Percentiles rank a stretch among this genome's conserved stretches.
phyloP scores from a whole-genome alignment of 2,113 vertebrate genomes.

The human (Homo sapiens) region DNA sequence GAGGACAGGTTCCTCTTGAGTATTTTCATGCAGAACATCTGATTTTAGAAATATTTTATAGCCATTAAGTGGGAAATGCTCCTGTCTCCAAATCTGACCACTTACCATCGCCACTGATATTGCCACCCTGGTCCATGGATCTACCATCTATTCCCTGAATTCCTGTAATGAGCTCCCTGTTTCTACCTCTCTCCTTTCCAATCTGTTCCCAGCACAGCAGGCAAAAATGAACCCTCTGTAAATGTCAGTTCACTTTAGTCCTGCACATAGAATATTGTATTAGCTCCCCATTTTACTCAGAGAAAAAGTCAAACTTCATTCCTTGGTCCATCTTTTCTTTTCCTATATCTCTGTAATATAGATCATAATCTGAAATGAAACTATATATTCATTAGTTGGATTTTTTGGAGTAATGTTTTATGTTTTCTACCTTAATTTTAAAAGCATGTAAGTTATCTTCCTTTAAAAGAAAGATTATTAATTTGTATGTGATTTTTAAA shows the following conservation, averaged over 20 bases:
- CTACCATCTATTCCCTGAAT: too few species aligned
- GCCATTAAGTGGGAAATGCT: background rate
- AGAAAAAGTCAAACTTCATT: background rate
- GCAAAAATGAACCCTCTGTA: background rate
- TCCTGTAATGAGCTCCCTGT: background rate
- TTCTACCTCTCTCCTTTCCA: background rate
- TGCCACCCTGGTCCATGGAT: background rate
- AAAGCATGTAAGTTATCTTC: background rate
- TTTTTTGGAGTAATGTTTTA: background rate
- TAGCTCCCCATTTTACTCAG: background rate
- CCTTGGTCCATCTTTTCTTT: background rate
- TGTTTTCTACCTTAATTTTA: background rate
- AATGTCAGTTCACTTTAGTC: background rate
- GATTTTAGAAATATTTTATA: background rate
- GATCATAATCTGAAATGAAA: background rate
- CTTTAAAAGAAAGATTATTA: background rate
- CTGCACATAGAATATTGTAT: rapidly evolving
- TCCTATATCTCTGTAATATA: background rate
- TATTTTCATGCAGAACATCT: background rate
- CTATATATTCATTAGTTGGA: background rate
- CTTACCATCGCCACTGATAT: background rate
- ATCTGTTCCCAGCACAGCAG: background rate
- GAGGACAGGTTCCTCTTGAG: background rate
- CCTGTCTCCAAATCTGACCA: background rate
- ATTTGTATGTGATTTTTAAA: background rate